A percentile compares a stretch with the other conserved stretches of the same genome.
Conservation (phyloP, 2,113 vertebrate species). For the Elgaria multicarinata region DNA sequence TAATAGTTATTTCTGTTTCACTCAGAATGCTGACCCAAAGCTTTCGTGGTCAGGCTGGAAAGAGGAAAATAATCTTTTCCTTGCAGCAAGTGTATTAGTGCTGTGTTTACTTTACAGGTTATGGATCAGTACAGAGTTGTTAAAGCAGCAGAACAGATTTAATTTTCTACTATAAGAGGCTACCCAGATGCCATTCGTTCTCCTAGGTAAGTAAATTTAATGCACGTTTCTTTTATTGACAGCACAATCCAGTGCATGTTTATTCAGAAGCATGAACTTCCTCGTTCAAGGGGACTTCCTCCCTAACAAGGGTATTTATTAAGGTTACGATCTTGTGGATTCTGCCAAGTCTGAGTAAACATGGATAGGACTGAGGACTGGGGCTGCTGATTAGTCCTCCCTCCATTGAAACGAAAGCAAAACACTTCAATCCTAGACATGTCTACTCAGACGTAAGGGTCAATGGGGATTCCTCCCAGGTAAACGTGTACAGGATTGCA, state of each 20-base stretch:
- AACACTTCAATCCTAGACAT: too few relatives aligned
- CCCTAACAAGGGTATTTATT: background rate
- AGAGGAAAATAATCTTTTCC: slow-evolving; percentile 70
- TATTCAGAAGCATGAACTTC: background rate
- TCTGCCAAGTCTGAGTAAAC: background rate
- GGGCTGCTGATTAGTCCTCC: too few relatives aligned
- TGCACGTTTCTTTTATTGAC: background rate
- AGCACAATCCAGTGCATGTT: background rate
- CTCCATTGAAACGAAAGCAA: background rate
- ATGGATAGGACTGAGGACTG: background rate
- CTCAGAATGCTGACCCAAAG: slow-evolving; percentile 48
- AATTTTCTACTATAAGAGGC: background rate
- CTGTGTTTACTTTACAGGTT: slow-evolving; percentile 37
- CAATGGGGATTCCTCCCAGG: background rate
- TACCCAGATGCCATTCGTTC: background rate
- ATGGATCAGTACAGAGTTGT: slow-evolving; percentile 33
- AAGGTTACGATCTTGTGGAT: background rate
- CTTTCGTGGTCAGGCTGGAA: slow-evolving; percentile 61
- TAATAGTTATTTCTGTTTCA: slow-evolving; percentile 61
- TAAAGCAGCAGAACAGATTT: slow-evolving; percentile 32
- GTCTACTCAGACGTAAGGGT: too few relatives aligned
- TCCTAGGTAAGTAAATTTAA: slow-evolving; percentile 10
- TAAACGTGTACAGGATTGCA: background rate
- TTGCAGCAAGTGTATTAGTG: slow-evolving; percentile 47
- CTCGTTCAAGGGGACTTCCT: too few relatives aligned